Percentiles rank a stretch among this genome's conserved stretches.
phyloP scores from a whole-genome alignment of 2,113 vertebrate species.

The Anthoscopus minutus region DNA sequence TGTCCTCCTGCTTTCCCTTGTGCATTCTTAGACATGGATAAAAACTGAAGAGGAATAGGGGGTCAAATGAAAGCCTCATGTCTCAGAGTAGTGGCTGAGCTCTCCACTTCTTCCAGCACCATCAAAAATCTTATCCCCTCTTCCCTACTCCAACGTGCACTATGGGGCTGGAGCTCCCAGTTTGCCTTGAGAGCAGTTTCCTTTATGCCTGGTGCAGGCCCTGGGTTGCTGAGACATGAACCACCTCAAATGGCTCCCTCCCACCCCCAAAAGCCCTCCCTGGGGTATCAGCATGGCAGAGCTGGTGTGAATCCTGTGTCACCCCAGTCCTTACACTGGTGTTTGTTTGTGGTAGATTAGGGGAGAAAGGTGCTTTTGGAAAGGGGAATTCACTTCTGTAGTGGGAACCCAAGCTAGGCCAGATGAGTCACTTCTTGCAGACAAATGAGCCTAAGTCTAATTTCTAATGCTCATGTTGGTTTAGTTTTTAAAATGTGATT shows the following conservation, averaged over 20 bases:
- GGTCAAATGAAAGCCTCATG: neutral
- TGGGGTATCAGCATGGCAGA: neutral
- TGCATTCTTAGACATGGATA: neutral
- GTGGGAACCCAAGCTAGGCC: neutral
- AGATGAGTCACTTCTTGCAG: neutral
- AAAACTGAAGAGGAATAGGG: neutral
- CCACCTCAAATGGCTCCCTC: neutral
- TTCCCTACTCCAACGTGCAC: neutral
- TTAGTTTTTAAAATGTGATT: neutral
- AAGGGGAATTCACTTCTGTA: neutral
- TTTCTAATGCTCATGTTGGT: neutral
- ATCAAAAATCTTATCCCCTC: neutral
- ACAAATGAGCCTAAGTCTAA: neutral
- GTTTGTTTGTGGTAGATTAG: neutral
- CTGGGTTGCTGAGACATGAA: neutral
- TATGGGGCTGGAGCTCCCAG: neutral
- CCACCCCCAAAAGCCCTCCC: neutral
- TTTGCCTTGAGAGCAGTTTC: neutral
- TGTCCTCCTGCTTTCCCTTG: neutral
- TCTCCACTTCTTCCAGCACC: neutral
- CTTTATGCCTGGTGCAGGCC: neutral
- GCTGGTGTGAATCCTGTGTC: neutral
- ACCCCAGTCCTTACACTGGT: accelerated
- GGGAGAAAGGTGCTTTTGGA: neutral
- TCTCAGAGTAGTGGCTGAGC: neutral